Evolutionary conservation across 1,140 invertebrate species (phyloP), one percentile per base, ranked within the genome.

Genomic region (Zaprionus ornatus): DNA sequence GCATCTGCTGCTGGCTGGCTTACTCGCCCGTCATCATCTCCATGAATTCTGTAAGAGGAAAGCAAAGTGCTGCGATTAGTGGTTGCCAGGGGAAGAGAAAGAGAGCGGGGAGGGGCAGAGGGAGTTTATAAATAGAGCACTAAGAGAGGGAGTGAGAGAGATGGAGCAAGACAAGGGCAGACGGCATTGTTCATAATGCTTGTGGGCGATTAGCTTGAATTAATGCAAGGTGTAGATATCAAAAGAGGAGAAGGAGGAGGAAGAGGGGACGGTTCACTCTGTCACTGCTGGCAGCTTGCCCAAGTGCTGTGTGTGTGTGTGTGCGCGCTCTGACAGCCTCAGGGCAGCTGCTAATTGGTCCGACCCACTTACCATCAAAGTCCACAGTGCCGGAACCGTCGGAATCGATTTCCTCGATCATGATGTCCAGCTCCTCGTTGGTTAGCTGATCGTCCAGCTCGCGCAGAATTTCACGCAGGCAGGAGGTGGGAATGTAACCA

Each of bases 391-490:
- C 94, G 64, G 97, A 98, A 77, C 97, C 97, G 93, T 99, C 98
- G 64, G 97, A 97, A 93, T 99, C 98, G 90, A 99, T 99, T 95
- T 99, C 98, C 90, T 98, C 97, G 92, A 99, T 99, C 95, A 99
- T 98, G 92, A 97, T 97, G 87, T 99, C 97, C 77, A 99, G 94
- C 93, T 99, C 98, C 68, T 97, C 95, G 70, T 98, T 96, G 40
- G 97, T 98, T 52, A 99, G 94, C 92, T 98, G 97, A 91, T 98
- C 97, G 87, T 99, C 98, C 69, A 99, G 93, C 92, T 98, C 98
- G 52, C 97, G 95, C 13, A 99, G 94, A 91, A 99, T 99, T 93
- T 99, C 98, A 77, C 96, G 95, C 72, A 99, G 94, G 92, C 97
- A 97, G 32, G 97, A 96, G 29, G 98, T 98, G 84, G 98, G 97